Base-by-base conservation (phyloP, 92 coral and sea anemone genomes). In the Palythoa grandis region DNA sequence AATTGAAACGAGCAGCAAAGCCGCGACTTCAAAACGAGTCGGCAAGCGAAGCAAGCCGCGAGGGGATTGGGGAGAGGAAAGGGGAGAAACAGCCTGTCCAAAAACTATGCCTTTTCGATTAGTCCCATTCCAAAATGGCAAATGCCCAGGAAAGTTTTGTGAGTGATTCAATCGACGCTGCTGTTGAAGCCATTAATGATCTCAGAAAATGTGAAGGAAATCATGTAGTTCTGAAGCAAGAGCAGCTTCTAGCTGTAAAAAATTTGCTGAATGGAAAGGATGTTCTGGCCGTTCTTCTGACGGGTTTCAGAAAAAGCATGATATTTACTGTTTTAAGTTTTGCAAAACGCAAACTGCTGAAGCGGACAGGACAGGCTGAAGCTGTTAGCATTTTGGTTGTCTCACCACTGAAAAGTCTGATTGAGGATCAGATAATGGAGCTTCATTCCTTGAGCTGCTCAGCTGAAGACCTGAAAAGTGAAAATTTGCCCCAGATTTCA, bases 221-320 rank as follows among this genome's bases (percentile, higher is more conserved):
- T 77, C 56, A 74, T 53, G 38, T 74, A 74, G 63, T 19, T 25
- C 63, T 74, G 63, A 74, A 77, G n/a, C n/a, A n/a, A n/a, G n/a
- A n/a, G n/a, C n/a, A n/a, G n/a, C n/a, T n/a, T n/a, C n/a, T n/a
- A n/a, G 83, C 40, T 22, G 68, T 77, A 16, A 77, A 37, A 61
- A 3, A 77, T 2, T 52, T 77, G 70, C 39, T 77, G 67, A 14
- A 24, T 77, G 83, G 83, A 37, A 77, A 53, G 47, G 83, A 77
- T 54, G 69, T 77, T 77, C 83, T n/a, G n/a, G 72, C 72, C 11
- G 72, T 67, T 75, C 54, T 74, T 40, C 78, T 56, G 57, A 74
- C 61, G 78, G 78, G 78, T 74, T 74, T 74, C 78, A 35, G 87
- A 14, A 83, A 83, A 65, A 83, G 87, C 48, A 70, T 83, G 87